Evolutionary conservation across 2,797 vertebrate species (phyloP).

Genomic region (Threskiornis aethiopicus): DNA sequence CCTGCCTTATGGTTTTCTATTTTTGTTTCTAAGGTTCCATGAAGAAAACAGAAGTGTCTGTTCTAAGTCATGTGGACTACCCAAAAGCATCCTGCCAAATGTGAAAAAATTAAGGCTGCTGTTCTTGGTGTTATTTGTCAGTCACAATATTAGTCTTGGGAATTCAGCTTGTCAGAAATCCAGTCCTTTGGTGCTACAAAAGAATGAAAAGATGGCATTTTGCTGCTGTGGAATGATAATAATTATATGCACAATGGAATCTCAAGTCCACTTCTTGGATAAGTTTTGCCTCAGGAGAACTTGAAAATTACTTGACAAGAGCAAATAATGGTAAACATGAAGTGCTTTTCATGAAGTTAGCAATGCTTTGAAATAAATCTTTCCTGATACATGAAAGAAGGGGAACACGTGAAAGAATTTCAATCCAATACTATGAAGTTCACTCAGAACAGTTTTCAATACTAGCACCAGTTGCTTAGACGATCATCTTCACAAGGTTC

Average conservation of each 20-base stretch:
- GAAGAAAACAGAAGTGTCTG: constrained; percentile 14
- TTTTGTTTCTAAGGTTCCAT: constrained; percentile 36
- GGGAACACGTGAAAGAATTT: neutral
- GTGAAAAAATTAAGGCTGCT: constrained; percentile 37
- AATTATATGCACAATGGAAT: constrained; percentile 18
- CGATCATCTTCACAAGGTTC: neutral
- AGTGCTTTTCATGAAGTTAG: neutral
- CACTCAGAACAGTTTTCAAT: neutral
- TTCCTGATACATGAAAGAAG: neutral
- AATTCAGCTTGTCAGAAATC: constrained; percentile 44
- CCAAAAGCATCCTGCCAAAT: constrained; percentile 18
- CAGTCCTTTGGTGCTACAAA: constrained; percentile 33
- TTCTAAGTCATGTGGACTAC: constrained; percentile 47
- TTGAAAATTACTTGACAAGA: constrained; percentile 11
- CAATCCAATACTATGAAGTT: neutral
- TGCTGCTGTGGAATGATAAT: constrained; percentile 12
- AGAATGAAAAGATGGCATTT: constrained; percentile 28
- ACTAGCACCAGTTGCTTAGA: neutral
- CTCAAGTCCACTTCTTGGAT: constrained; percentile 21
- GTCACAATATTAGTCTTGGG: constrained; percentile 30
- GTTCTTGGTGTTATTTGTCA: constrained; percentile 46
- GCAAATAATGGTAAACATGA: constrained; percentile 10
- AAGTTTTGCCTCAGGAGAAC: constrained; percentile 16
- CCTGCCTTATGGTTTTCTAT: neutral
- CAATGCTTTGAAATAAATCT: neutral